Percentiles rank a stretch among this genome's conserved stretches.
These are phyloP conservation scores for Lottia scabra DNA, from an alignment of 2,888 invertebrate genomes.

Conservation along the genomic window DNA sequence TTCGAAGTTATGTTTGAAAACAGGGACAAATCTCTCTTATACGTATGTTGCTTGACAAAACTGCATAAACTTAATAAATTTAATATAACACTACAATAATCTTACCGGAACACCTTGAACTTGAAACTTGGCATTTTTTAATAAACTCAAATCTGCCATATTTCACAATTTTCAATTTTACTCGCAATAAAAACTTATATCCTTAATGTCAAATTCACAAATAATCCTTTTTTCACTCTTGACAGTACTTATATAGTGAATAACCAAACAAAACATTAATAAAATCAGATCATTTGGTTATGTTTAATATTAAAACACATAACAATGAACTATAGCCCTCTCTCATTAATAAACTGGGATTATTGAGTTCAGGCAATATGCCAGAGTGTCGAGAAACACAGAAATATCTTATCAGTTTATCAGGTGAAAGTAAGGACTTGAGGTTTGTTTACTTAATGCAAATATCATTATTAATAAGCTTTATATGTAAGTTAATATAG, in stretches of 20 bases:
- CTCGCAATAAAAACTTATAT: no score
- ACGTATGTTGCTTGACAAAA: no score
- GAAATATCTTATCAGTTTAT: background rate
- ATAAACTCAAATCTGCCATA: constrained; percentile 52
- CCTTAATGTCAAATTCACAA: no score
- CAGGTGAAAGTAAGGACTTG: no score
- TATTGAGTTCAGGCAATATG: background rate
- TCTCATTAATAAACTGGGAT: background rate
- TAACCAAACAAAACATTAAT: background rate
- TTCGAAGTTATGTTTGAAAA: no score
- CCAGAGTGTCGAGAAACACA: background rate
- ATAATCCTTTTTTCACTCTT: no score
- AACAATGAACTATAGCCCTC: background rate
- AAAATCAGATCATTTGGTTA: background rate
- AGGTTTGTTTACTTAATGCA: no score
- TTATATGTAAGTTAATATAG: no score
- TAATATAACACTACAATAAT: constrained; percentile 9
- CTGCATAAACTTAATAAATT: no score
- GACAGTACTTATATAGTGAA: no score
- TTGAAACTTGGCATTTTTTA: constrained; percentile 49
- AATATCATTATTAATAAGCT: no score
- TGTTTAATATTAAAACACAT: background rate
- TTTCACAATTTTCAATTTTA: background rate
- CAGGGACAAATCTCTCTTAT: no score
- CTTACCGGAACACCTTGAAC: constrained; percentile 55